Evolutionary conservation across 2,888 invertebrate genomes (phyloP), one percentile per base, ranked within the genome.

Genomic region (Nomada hirtipes): DNA sequence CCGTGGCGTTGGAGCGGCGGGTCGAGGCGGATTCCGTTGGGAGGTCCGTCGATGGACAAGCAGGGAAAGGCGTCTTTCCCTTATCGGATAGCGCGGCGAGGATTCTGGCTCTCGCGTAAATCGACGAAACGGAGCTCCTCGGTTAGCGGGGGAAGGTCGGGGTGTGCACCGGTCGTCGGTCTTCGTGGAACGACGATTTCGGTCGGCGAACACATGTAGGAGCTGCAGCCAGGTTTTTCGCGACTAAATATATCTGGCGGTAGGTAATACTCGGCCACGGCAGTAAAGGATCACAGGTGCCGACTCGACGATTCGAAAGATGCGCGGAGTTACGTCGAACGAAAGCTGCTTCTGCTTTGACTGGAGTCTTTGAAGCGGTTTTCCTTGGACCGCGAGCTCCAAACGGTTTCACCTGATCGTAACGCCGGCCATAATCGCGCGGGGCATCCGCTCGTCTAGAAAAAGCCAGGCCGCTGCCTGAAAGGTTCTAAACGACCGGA

Each of bases 351-450:
- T 84, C 82, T 77, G 82, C 76, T 86, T 72, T 53, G 71, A 74
- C 77, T 76, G 72, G 78, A 71, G 72, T 65, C 87, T 89, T 89
- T 89, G 89, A 89, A 86, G 89, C 86, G 89, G 89, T 88, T 89
- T 86, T 76, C 86, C 81, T 70, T 77, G 79, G 76, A 71, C 73
- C 77, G 68, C 75, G 87, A 52, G 55, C 77, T 86, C 85, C 81
- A 86, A 87, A 89, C 88, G 85, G 81, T 83, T 89, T 90, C 87
- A 88, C 91, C 89, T 90, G 90, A 91, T 91, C 89, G 88, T 89
- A 90, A 89, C 86, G 88, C 79, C 81, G 79, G 86, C 89, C 86
- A 84, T 90, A 89, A 91, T 86, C 68, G 71, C 42, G 53, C 52
- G 72, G 71, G 79, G 61, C 72, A 36, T 36, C 36, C 36, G 70